Conservation (phyloP, 1,140 invertebrate genomes). For the Trachymyrmex septentrionalis region DNA sequence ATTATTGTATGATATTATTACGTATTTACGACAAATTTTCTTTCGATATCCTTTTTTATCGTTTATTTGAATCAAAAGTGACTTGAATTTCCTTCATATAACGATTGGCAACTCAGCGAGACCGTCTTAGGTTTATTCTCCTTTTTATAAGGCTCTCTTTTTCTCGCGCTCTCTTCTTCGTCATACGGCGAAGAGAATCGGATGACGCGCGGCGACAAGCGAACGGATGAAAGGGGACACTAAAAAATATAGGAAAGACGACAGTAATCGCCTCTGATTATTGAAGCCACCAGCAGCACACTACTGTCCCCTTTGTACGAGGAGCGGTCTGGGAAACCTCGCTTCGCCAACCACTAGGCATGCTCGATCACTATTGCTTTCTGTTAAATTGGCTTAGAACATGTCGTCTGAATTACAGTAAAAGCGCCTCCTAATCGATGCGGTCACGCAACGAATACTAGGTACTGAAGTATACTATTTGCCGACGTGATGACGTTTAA, state of each 20-base stretch:
- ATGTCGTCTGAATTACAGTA: conserved; percentile 47
- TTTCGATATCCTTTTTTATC: neutral
- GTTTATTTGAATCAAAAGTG: conserved; percentile 17
- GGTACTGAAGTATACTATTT: conserved; percentile 15
- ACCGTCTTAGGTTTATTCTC: conserved; percentile 32
- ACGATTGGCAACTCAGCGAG: conserved; percentile 43
- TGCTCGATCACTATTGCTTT: conserved; percentile 53
- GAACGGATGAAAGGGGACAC: conserved; percentile 64
- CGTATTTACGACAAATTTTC: neutral
- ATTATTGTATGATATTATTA: neutral
- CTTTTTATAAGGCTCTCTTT: conserved; percentile 44
- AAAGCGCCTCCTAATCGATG: conserved; percentile 30
- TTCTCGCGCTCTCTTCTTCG: conserved; percentile 27
- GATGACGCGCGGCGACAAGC: conserved; percentile 61
- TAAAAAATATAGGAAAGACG: conserved; percentile 76
- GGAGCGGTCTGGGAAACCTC: conserved; percentile 28
- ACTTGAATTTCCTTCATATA: conserved; percentile 22
- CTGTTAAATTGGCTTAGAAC: conserved; percentile 49
- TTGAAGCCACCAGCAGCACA: conserved; percentile 69
- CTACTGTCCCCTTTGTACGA: conserved; percentile 39
- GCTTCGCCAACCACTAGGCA: conserved; percentile 44
- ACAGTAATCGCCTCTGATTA: conserved; percentile 80
- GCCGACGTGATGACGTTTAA: conserved; percentile 23
- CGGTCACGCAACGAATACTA: conserved; percentile 40
- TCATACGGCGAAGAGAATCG: conserved; percentile 57